phyloP scores from a whole-genome alignment of 2,113 vertebrate species.

The Rynchops niger region DNA sequence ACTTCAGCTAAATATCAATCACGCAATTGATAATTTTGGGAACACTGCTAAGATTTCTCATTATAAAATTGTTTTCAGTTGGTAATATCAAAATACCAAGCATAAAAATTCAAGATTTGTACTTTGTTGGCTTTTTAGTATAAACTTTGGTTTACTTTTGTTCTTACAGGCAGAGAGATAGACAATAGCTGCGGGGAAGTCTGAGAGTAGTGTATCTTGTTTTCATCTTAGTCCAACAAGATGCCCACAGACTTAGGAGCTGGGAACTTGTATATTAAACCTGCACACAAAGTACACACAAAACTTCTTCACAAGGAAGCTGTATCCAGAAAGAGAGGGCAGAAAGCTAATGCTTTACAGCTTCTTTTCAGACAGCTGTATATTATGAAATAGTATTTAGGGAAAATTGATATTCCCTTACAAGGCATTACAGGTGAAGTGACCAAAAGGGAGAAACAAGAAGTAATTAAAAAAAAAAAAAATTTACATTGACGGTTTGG shows the following conservation, averaged over 20 bases:
- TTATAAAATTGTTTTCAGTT: neutral
- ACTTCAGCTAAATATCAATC: neutral
- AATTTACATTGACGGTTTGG: neutral
- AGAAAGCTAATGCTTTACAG: neutral
- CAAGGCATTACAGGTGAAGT: neutral
- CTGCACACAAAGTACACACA: neutral
- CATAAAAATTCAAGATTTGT: neutral
- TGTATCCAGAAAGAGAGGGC: neutral
- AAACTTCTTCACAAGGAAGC: neutral
- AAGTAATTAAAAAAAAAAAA: neutral
- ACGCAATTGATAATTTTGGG: neutral
- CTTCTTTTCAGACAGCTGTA: neutral
- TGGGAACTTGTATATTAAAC: neutral
- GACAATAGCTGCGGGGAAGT: neutral
- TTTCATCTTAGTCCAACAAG: neutral
- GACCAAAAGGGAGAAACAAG: neutral
- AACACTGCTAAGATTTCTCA: neutral
- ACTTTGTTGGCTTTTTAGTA: neutral
- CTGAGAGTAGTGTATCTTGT: accelerated
- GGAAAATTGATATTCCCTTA: neutral
- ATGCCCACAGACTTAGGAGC: neutral
- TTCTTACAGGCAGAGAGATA: neutral
- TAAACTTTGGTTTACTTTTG: neutral
- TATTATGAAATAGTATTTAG: neutral
- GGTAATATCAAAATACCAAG: neutral